Evolutionary conservation across 2,888 invertebrate species (phyloP).

Genomic region (Urechis unicinctus): DNA sequence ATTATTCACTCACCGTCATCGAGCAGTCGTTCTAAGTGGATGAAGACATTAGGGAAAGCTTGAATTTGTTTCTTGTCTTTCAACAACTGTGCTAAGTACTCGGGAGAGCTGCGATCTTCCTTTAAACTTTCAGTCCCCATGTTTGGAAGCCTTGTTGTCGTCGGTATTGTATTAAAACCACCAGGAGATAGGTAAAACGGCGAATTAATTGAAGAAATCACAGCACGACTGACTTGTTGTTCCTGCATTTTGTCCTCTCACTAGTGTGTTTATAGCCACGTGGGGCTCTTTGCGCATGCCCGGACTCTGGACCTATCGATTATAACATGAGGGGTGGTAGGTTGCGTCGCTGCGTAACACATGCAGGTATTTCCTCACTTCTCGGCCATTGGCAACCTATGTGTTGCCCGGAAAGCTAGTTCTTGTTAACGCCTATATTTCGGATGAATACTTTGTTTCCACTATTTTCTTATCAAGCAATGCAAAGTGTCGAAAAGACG

Average conservation of each 20-base stretch:
- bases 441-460: too few relatives aligned
- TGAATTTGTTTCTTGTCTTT: conserved; percentile 99
- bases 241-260: neutral
- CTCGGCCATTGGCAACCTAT: too few relatives aligned
- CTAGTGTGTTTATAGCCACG: neutral
- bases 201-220: neutral
- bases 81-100: conserved; percentile 95
- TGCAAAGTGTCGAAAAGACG: too few relatives aligned
- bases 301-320: too few relatives aligned
- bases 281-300: neutral
- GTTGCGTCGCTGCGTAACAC: too few relatives aligned
- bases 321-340: too few relatives aligned
- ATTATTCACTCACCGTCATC: too few relatives aligned
- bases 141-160: neutral
- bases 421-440: too few relatives aligned
- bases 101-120: conserved; percentile 6
- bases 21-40: conserved; percentile 96
- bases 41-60: conserved; percentile 98
- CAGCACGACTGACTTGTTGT: neutral
- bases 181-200: neutral
- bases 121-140: neutral
- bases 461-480: too few relatives aligned
- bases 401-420: too few relatives aligned
- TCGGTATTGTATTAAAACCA: neutral
- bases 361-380: too few relatives aligned